Base-by-base conservation (phyloP, 2,113 vertebrate species). In the Pelmatolapia mariae region DNA sequence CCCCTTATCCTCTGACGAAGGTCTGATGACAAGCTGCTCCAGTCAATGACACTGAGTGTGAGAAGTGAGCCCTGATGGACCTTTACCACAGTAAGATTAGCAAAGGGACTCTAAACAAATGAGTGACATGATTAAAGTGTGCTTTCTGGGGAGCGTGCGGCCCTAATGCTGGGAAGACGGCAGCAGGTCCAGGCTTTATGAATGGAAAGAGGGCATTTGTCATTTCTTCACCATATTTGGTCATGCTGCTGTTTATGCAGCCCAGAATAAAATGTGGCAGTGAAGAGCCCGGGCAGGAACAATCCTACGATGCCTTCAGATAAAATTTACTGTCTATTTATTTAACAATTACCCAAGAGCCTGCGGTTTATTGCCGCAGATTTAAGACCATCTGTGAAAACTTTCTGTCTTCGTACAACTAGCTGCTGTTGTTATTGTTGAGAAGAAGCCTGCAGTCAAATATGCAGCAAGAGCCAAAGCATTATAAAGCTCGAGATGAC, bases 1-100 rank as follows among this genome's bases (percentile, higher is more conserved):
- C 95, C 91, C 86, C 93, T 96, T 94, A 96, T 96, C 96, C 95
- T 95, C 95, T 96, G 96, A 96, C 94, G 95, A 95, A 96, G 94
- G 94, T 96, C 95, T 93, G 93, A 95, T 94, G 96, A 95, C 94
- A 96, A 96, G 96, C 96, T 87, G 91, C 94, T 93, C 89, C 87
- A 89, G 92, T 96, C 96, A 95, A 94, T 94, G 94, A 95, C 95
- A 91, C 89, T 56, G 56, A 84, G 86, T 84, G 85, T 90, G 89
- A 94, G 68, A 91, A 85, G 91, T 84, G 90, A 89, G 93, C 83
- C 87, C 36, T 73, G 85, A 52, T 63, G 85, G 82, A 92, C 92
- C 86, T 91, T 91, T 82, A 93, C 86, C 86, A 87, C 88, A 80
- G 82, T 45, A 22, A 91, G 90, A 93, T 92, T 92, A 95, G 29